These are phyloP conservation scores for Galbula dea DNA, from an alignment of 2,113 vertebrate species.

Conservation along the genomic window DNA sequence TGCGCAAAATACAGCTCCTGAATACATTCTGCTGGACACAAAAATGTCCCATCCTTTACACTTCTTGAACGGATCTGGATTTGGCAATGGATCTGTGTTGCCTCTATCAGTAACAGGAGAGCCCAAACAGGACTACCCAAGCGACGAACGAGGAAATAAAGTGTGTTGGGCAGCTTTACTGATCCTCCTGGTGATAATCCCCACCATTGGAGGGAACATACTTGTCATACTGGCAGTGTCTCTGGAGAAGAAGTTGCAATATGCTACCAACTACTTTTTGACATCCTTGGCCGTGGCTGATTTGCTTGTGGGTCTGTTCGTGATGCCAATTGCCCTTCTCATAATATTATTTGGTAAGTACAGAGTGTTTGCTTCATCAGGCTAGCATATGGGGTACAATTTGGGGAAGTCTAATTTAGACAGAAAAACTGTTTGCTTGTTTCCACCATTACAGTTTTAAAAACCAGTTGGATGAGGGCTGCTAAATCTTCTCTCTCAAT, in stretches of 20 bases:
- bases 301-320: slow-evolving; percentile 92
- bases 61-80: slow-evolving; percentile 40
- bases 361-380: background rate
- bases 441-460: background rate
- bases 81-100: slow-evolving; percentile 19
- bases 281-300: slow-evolving; percentile 94
- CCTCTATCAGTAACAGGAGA: slow-evolving; percentile 32
- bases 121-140: slow-evolving; percentile 42
- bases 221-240: slow-evolving; percentile 95
- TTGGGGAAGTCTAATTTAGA: background rate
- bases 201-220: slow-evolving; percentile 94
- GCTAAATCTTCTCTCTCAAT: background rate
- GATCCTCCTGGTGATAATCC: slow-evolving; percentile 89
- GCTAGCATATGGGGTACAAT: background rate
- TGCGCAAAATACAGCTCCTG: slow-evolving; percentile 49
- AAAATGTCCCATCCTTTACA: slow-evolving; percentile 54
- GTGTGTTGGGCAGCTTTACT: slow-evolving; percentile 86
- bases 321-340: slow-evolving; percentile 94
- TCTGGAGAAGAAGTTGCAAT: slow-evolving; percentile 93
- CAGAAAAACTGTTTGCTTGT: background rate
- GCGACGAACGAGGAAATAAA: slow-evolving; percentile 57
- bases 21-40: slow-evolving; percentile 22
- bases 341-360: slow-evolving; percentile 91
- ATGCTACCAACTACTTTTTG: slow-evolving; percentile 97
- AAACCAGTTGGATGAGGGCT: background rate